Percentiles rank a stretch among this genome's conserved stretches.
Conservation (phyloP, 2,888 invertebrate species). For the Cryptus armator region DNA sequence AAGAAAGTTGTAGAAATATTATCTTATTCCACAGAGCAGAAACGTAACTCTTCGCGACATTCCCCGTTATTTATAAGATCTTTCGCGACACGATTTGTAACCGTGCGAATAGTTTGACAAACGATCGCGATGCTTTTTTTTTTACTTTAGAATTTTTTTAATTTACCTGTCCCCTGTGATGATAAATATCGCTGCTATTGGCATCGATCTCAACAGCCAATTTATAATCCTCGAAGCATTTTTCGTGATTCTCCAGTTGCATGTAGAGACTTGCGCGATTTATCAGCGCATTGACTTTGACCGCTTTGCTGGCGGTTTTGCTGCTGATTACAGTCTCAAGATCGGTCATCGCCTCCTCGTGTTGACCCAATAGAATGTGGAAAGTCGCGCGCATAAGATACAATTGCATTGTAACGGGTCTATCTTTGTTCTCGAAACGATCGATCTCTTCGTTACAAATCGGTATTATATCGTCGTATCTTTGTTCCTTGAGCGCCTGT, state of each 20-base stretch:
- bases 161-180: slow-evolving; percentile 93
- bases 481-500: slow-evolving; percentile 89
- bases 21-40: too few species aligned
- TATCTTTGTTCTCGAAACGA: slow-evolving; percentile 86
- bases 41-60: too few species aligned
- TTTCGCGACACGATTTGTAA: too few species aligned
- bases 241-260: slow-evolving; percentile 91
- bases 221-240: slow-evolving; percentile 92
- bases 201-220: slow-evolving; percentile 92
- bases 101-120: too few species aligned
- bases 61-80: too few species aligned
- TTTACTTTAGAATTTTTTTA: too few species aligned
- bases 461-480: slow-evolving; percentile 92
- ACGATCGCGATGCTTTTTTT: too few species aligned
- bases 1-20: too few species aligned
- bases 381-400: slow-evolving; percentile 94
- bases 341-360: slow-evolving; percentile 90
- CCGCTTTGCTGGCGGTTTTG: slow-evolving; percentile 87
- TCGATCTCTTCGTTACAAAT: slow-evolving; percentile 93
- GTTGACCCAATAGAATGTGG: slow-evolving; percentile 91
- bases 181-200: slow-evolving; percentile 95
- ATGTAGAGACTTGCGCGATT: slow-evolving; percentile 95
- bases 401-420: slow-evolving; percentile 87
- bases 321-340: slow-evolving; percentile 90
- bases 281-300: slow-evolving; percentile 94